Percentiles rank a stretch among this genome's conserved stretches.
phyloP scores from a whole-genome alignment of 2,888 invertebrate genomes.

The Portevinia maculata region DNA sequence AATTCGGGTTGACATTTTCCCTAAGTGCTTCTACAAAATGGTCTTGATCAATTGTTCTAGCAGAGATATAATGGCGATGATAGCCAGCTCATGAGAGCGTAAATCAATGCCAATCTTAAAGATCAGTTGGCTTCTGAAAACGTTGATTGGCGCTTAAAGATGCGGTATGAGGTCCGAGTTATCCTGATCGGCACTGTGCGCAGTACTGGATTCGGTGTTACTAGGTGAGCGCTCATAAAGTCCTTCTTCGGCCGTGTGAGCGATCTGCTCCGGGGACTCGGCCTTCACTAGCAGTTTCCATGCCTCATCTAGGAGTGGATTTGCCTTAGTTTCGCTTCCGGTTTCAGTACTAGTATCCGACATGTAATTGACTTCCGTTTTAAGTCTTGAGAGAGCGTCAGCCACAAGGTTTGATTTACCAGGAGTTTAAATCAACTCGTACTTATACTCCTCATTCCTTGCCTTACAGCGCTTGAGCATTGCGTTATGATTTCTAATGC shows the following conservation, averaged over 20 bases:
- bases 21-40: too few species aligned
- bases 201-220: too few species aligned
- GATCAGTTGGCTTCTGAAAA: slow-evolving; percentile 61
- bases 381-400: too few species aligned
- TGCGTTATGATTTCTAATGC: slow-evolving; percentile 45
- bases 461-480: slow-evolving; percentile 54
- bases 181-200: not conserved
- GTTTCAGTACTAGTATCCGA: too few species aligned
- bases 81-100: slow-evolving; percentile 33
- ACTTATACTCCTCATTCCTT: slow-evolving; percentile 27
- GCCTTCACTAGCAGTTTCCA: too few species aligned
- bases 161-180: not conserved
- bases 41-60: not conserved
- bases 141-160: slow-evolving; percentile 45
- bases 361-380: too few species aligned
- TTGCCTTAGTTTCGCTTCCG: too few species aligned
- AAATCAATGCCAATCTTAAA: slow-evolving; percentile 37
- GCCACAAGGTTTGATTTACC: slow-evolving; percentile 44
- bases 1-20: too few species aligned
- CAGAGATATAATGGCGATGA: slow-evolving; percentile 26
- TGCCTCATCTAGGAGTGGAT: too few species aligned
- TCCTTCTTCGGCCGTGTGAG: too few species aligned
- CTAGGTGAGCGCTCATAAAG: too few species aligned
- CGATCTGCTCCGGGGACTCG: too few species aligned
- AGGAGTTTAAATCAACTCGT: slow-evolving; percentile 40